Conservation (phyloP, 2,113 vertebrate genomes). For the Hystrix brachyura region DNA sequence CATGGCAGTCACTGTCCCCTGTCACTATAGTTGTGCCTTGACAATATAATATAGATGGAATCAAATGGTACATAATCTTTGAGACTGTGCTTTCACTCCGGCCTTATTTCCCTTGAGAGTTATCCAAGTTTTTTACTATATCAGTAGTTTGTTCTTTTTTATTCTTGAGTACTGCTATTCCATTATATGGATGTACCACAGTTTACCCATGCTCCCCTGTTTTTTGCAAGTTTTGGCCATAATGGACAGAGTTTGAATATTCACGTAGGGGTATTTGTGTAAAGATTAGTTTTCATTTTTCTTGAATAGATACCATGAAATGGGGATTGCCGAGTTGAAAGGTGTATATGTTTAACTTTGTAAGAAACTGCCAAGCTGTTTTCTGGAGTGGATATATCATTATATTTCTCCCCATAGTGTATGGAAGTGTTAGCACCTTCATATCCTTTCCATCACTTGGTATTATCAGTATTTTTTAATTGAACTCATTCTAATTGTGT, state of each 20-base stretch:
- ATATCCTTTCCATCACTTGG: background rate
- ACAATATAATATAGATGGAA: background rate
- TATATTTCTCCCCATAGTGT: background rate
- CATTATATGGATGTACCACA: background rate
- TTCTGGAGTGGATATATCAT: background rate
- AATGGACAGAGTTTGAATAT: background rate
- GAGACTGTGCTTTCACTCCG: background rate
- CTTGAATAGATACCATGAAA: background rate
- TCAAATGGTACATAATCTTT: background rate
- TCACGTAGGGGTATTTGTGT: background rate
- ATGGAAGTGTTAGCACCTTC: rapidly evolving
- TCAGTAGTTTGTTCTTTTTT: background rate
- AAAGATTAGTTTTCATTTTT: background rate
- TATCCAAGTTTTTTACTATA: background rate
- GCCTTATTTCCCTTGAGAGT: background rate
- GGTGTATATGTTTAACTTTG: background rate
- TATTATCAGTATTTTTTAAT: background rate
- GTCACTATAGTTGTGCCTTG: background rate
- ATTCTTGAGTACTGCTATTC: background rate
- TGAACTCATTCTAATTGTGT: background rate
- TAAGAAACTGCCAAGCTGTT: background rate
- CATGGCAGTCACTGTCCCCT: background rate
- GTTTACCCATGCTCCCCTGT: background rate
- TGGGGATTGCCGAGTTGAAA: background rate
- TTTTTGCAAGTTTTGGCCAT: background rate